phyloP scores from a whole-genome alignment of 1,140 invertebrate genomes.

The Paracyclopina nana region DNA sequence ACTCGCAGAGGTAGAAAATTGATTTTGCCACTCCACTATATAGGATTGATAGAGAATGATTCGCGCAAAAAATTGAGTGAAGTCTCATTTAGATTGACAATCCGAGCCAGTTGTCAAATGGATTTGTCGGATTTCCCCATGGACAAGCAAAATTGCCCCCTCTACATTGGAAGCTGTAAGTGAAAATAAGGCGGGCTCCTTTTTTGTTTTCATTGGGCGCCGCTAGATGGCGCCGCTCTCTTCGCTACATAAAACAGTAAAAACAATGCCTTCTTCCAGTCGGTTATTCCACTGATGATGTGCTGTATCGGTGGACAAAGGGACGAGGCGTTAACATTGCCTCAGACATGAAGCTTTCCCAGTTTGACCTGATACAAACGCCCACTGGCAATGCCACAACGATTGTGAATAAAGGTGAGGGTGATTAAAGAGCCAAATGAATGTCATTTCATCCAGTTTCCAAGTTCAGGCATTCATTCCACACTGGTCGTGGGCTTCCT shows the following conservation, averaged over 20 bases:
- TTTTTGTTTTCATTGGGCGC: constrained; percentile 13
- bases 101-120: constrained; percentile 94
- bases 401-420: constrained; percentile 17
- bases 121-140: constrained; percentile 87
- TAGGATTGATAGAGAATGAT: too few relatives aligned
- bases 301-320: constrained; percentile 75
- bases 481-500: constrained; percentile 66
- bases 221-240: too few relatives aligned
- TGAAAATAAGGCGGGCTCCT: constrained; percentile 23
- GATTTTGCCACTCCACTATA: too few relatives aligned
- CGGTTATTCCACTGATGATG: constrained; percentile 67
- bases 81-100: constrained; percentile 54
- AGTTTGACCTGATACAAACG: constrained; percentile 71
- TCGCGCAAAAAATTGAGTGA: too few relatives aligned
- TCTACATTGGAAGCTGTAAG: constrained; percentile 86
- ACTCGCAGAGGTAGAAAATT: constrained; percentile 73
- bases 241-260: too few relatives aligned
- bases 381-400: constrained; percentile 27
- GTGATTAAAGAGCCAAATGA: background rate
- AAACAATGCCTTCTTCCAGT: too few relatives aligned
- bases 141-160: constrained; percentile 74
- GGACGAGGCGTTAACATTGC: constrained; percentile 60
- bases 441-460: too few relatives aligned
- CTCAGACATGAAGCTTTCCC: constrained; percentile 67
- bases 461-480: constrained; percentile 41